A percentile compares a stretch with the other conserved stretches of the same genome.
These are phyloP conservation scores for Struthio camelus DNA, from an alignment of 2,113 vertebrate species.

Conservation along the genomic window DNA sequence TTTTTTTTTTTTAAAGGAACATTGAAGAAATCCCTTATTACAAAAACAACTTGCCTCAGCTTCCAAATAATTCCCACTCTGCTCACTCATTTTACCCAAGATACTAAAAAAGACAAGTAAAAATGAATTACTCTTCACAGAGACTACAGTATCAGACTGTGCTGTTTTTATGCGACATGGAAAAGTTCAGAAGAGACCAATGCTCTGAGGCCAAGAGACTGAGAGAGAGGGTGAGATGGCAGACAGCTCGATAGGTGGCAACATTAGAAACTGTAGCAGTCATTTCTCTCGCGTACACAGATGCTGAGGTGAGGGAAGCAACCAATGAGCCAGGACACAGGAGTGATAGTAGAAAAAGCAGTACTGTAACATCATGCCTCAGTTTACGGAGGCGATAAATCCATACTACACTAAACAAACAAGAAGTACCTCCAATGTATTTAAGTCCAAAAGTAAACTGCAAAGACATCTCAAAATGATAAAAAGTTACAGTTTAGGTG, in stretches of 20 bases:
- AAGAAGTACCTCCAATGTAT: not conserved
- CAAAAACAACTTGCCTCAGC: not conserved
- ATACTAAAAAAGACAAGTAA: not conserved
- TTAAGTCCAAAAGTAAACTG: not conserved
- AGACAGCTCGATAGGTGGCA: not conserved
- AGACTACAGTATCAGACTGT: not conserved
- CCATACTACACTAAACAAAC: not conserved
- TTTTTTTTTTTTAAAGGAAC: not conserved
- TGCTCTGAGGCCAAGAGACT: not conserved
- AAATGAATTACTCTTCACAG: not conserved
- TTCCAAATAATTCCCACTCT: not conserved
- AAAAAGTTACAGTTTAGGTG: not conserved
- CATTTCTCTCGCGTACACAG: not conserved
- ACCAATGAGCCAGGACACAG: not conserved
- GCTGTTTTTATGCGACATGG: not conserved
- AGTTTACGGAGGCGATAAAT: not conserved
- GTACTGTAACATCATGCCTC: not conserved
- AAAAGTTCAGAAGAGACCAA: not conserved
- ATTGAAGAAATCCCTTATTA: not conserved
- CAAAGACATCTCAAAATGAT: not conserved
- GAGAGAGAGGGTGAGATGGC: not conserved
- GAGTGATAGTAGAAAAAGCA: not conserved
- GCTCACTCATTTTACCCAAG: not conserved
- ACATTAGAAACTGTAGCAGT: not conserved
- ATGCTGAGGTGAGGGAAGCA: not conserved